Evolutionary conservation across 2,888 invertebrate species (phyloP), one percentile per base, ranked within the genome.

Genomic region (Catocala fraxini): DNA sequence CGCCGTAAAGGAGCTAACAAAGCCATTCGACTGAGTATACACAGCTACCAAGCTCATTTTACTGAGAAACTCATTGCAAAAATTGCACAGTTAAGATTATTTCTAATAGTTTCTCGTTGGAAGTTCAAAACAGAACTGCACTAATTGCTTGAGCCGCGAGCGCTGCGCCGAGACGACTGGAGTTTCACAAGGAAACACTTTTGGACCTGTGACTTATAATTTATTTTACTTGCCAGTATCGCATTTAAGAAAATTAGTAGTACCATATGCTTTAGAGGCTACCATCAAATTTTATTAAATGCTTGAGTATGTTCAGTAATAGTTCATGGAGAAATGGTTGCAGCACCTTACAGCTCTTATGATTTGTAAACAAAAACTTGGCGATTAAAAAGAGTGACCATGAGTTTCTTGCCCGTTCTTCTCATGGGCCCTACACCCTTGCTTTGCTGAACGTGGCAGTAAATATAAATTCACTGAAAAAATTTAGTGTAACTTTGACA

Each of bases 111-210:
- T 66, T 69, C 63, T 63, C 35, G 42, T 70, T 59, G n/a, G 4
- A 64, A 70, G 48, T 72, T 65, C n/a, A 63, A 63, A 71, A 71
- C 45, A 48, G 33, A 51, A 63, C 25, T 68, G 52, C 39, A 59
- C 51, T 77, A 68, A 73, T 75, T 73, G 47, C 58, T 48, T 39
- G 39, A 56, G 15, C 11, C 34, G 34, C 11, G 45, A 54, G 63
- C 55, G 41, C 25, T 57, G 35, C 51, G 55, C 55, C 49, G 58
- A 58, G 54, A 46, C 41, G 58, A 58, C 46, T 13, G 63, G 53
- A 61, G 71, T 73, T 58, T 51, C 51, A 54, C 65, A 65, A 63
- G 76, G 58, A 51, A 57, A 43, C 13, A 51, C 15, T 59, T 52
- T 65, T 64, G 47, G 67, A 52, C 68, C 60, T 15, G 56, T 25